phyloP scores from a whole-genome alignment of 2,113 vertebrate species.

The Lophura nycthemera region DNA sequence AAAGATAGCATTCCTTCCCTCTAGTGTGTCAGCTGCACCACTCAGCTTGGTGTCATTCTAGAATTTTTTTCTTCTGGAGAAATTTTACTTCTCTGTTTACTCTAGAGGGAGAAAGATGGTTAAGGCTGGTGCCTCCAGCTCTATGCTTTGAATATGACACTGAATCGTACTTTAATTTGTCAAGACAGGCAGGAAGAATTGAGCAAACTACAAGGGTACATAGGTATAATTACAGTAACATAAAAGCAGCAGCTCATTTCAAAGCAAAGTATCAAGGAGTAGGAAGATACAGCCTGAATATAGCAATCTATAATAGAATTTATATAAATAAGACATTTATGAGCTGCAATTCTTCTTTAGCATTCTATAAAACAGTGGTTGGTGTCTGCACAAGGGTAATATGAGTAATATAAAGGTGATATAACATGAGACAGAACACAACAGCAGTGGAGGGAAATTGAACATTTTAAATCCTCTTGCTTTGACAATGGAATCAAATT shows the following conservation, averaged over 20 bases:
- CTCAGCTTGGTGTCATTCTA: not conserved
- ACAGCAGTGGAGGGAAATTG: not conserved
- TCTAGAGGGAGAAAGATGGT: not conserved
- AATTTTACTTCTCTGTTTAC: not conserved
- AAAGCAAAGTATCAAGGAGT: not conserved
- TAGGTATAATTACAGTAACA: not conserved
- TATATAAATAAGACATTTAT: not conserved
- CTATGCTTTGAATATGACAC: not conserved
- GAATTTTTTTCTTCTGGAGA: not conserved
- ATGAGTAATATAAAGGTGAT: not conserved
- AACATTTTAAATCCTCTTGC: not conserved
- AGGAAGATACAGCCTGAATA: not conserved
- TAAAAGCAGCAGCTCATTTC: not conserved
- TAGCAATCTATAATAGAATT: not conserved
- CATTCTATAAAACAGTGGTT: not conserved
- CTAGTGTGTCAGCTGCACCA: too few species aligned
- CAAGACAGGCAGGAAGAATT: not conserved
- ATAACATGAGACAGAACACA: not conserved
- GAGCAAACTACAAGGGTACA: not conserved
- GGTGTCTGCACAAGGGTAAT: not conserved
- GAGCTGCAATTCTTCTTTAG: not conserved
- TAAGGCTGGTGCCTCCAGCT: not conserved
- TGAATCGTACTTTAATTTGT: not conserved
- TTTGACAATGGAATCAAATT: not conserved
- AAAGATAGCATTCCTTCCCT: too few species aligned